These are phyloP conservation scores for Umimayanthus chanpuru DNA, from an alignment of 92 coral and sea anemone species.

Conservation along the genomic window DNA sequence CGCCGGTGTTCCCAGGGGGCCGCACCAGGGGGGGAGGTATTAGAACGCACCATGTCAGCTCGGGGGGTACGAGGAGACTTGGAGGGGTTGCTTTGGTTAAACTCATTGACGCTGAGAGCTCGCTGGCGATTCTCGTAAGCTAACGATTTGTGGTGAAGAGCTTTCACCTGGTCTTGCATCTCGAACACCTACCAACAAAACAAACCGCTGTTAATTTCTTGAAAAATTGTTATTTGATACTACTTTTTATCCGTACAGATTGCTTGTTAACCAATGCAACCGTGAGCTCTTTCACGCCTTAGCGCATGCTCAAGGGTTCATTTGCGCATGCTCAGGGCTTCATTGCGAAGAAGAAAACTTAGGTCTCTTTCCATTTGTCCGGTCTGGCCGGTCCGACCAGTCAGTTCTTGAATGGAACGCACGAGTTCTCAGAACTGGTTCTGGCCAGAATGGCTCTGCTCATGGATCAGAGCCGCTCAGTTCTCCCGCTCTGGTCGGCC, in stretches of 20 bases:
- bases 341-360: too few relatives aligned
- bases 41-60: conserved; percentile 58
- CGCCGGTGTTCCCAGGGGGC: conserved; percentile 41
- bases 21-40: conserved; percentile 31
- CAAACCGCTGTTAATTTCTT: background rate
- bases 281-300: too few relatives aligned
- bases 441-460: too few relatives aligned
- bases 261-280: too few relatives aligned
- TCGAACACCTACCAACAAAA: conserved; percentile 72
- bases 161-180: conserved; percentile 88
- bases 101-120: conserved; percentile 75
- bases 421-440: too few relatives aligned
- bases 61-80: conserved; percentile 75
- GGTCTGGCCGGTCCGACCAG: too few relatives aligned
- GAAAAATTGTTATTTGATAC: background rate
- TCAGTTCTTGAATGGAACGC: too few relatives aligned
- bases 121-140: conserved; percentile 77
- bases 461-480: too few relatives aligned
- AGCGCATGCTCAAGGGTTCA: too few relatives aligned
- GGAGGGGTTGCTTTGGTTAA: conserved; percentile 45
- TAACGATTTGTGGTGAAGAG: conserved; percentile 82
- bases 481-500: too few relatives aligned
- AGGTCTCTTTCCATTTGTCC: too few relatives aligned
- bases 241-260: background rate
- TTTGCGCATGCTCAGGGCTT: too few relatives aligned